Percentiles rank a stretch among this genome's conserved stretches.
Conservation (phyloP, 2,797 vertebrate species). For the Hapalemur alaotrensis region DNA sequence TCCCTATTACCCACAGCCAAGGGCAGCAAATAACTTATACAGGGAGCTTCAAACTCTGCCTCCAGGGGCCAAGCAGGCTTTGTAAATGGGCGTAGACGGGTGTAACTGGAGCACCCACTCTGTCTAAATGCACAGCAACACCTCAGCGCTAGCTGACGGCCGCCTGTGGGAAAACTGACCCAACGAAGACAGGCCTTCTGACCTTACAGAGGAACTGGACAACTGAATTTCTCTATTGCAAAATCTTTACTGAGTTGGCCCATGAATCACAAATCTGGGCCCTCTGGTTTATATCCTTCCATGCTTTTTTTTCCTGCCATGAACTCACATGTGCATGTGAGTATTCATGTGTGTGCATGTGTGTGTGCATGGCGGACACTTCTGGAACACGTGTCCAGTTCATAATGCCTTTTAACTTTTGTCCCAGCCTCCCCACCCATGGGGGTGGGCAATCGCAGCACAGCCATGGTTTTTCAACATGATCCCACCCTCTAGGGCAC, state of each 20-base stretch:
- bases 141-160: rapidly evolving
- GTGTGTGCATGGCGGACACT: not conserved
- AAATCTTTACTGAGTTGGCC: not conserved
- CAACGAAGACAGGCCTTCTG: not conserved
- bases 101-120: rapidly evolving
- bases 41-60: not conserved
- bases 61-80: not conserved
- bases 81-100: not conserved
- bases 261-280: not conserved
- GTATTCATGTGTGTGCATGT: not conserved
- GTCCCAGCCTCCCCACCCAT: too few relatives aligned
- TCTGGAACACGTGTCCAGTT: not conserved
- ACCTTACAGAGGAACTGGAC: not conserved
- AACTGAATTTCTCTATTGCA: not conserved
- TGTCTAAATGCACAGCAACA: not conserved
- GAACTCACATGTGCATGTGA: not conserved
- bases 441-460: not conserved
- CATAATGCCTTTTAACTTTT: not conserved
- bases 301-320: too few relatives aligned
- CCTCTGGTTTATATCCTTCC: not conserved
- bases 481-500: not conserved
- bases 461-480: not conserved
- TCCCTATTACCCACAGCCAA: not conserved
- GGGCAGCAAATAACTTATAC: not conserved
- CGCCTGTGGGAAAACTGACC: not conserved